Base-by-base conservation (phyloP, 2,797 vertebrate genomes). In the Melanogrammus aeglefinus region DNA sequence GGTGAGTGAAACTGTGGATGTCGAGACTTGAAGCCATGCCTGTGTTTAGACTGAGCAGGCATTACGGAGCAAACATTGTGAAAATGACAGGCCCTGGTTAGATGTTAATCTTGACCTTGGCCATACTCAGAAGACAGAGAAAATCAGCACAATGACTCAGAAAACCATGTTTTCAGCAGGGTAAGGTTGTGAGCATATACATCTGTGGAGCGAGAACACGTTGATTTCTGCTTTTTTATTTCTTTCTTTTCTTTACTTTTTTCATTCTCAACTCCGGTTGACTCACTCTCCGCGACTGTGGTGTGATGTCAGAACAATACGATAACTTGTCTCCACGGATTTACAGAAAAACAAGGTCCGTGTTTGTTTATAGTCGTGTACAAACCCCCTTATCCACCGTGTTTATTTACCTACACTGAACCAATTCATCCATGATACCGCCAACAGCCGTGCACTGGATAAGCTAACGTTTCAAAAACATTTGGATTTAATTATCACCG, bases 401-500 rank as follows among this genome's bases (percentile, higher is more conserved):
- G 88, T 92, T 93, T 94, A 92, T 94, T 93, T 92, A 93, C 83
- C 70, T 87, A 86, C 84, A 85, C 88, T 76, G 85, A 91, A 92
- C 92, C 86, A 90, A 91, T 92, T 92, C 87, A 91, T 91, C 87
- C 91, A 85, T 69, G 81, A 90, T 84, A 80, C 86, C 77, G 89
- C 88, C 90, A 90, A 86, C 89, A 88, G 90, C 87, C 90, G 86
- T 93, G 89, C 89, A 85, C 87, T 90, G 85, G 89, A 90, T 92
- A 91, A 93, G 90, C 90, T 92, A 91, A 90, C 83, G 57, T 92
- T 91, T 92, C 86, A 91, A 92, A 93, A 92, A 51, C 91, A 93
- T 92, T 94, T 94, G 91, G 92, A 87, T 93, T 93, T 90, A 92
- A 90, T 94, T 92, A 91, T 92, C 87, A 88, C 85, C 83, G 90